Conservation (phyloP, 2,113 vertebrate species). For the Asarcornis scutulata region DNA sequence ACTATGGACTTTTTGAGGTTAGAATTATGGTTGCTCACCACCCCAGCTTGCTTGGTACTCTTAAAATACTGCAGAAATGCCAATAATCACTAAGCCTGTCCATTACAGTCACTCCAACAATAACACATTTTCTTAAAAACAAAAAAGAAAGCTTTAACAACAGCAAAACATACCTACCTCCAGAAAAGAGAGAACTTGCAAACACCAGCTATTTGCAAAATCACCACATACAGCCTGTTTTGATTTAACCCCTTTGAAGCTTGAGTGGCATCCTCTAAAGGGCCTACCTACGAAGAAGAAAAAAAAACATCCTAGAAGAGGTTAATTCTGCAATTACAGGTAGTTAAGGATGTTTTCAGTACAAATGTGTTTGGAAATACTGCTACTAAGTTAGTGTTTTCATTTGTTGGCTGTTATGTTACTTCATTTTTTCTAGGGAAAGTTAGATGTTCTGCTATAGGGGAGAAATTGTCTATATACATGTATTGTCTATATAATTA, state of each 20-base stretch:
- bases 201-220: background rate
- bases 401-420: background rate
- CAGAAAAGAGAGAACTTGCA: background rate
- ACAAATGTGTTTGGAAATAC: background rate
- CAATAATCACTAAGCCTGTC: background rate
- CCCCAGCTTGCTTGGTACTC: background rate
- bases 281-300: background rate
- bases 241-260: background rate
- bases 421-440: background rate
- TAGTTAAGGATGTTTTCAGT: background rate
- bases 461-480: background rate
- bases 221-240: background rate
- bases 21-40: background rate
- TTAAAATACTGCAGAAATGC: background rate
- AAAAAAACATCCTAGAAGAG: background rate
- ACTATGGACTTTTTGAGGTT: background rate
- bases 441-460: background rate
- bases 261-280: background rate
- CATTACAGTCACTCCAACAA: background rate
- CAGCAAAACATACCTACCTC: background rate
- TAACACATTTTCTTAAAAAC: background rate
- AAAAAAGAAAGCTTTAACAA: background rate
- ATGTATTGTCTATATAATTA: too few relatives aligned
- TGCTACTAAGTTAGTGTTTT: background rate
- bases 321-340: background rate